phyloP scores from a whole-genome alignment of 2,797 vertebrate genomes.

The Setipinna tenuifilis region DNA sequence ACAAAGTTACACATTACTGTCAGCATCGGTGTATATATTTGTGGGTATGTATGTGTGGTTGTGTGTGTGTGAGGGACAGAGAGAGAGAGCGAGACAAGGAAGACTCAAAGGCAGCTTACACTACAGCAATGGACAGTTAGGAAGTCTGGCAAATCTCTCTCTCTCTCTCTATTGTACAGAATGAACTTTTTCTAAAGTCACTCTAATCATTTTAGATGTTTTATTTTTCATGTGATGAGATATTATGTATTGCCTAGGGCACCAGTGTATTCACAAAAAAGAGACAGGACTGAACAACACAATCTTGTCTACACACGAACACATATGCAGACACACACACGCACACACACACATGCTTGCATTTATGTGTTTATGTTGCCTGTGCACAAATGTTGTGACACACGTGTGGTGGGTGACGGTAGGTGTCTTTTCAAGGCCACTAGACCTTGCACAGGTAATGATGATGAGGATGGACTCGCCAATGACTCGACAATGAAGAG shows the following conservation, averaged over 20 bases:
- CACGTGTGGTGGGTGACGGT: no score
- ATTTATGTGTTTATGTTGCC: no score
- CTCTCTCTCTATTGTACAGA: background rate
- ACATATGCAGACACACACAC: conserved; percentile 34
- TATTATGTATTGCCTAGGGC: conserved; percentile 6
- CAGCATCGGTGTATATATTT: conserved; percentile 25
- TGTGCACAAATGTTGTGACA: no score
- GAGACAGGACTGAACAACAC: background rate
- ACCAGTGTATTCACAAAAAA: background rate
- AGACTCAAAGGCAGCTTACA: background rate
- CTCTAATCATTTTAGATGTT: conserved; percentile 14
- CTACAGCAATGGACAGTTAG: background rate
- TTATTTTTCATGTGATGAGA: conserved; percentile 23
- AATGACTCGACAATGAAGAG: no score
- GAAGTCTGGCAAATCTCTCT: background rate
- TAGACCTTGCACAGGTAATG: no score
- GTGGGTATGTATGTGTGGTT: conserved; percentile 21
- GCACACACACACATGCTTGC: conserved; percentile 13
- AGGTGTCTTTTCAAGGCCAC: no score
- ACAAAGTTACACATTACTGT: background rate
- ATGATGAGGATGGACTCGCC: no score
- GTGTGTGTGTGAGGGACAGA: conserved; percentile 29
- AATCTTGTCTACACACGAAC: background rate
- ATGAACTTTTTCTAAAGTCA: conserved; percentile 18
- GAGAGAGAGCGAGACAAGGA: background rate